phyloP scores from a whole-genome alignment of 1,140 invertebrate genomes.

The Calycopis cecrops region DNA sequence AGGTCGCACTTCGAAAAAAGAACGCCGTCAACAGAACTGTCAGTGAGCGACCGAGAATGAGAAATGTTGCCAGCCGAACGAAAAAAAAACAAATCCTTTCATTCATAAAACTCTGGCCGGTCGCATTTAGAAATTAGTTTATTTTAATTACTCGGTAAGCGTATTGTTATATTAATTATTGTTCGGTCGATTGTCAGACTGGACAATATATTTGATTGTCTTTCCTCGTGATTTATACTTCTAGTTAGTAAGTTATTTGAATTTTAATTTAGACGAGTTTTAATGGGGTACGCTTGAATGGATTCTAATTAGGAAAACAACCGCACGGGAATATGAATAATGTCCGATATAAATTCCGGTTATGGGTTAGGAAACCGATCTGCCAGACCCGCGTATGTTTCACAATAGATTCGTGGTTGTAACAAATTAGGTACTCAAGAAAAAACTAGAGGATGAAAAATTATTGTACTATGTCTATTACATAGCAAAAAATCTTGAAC shows the following conservation, averaged over 20 bases:
- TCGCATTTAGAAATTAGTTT: slow-evolving; percentile 70
- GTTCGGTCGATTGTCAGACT: slow-evolving; percentile 36
- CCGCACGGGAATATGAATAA: slow-evolving; percentile 56
- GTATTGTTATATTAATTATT: slow-evolving; percentile 71
- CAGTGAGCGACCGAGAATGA: slow-evolving; percentile 62
- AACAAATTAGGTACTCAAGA: slow-evolving; percentile 59
- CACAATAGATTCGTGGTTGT: slow-evolving; percentile 52
- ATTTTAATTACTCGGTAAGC: slow-evolving; percentile 68
- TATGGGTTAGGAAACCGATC: slow-evolving; percentile 55
- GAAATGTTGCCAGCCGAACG: slow-evolving; percentile 59
- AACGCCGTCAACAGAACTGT: slow-evolving; percentile 60
- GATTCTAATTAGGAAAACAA: slow-evolving; percentile 73
- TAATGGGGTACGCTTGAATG: slow-evolving; percentile 71
- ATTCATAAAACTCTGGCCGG: slow-evolving; percentile 61
- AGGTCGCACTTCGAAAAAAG: slow-evolving; percentile 64
- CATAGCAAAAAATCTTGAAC: background rate
- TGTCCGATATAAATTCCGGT: slow-evolving; percentile 67
- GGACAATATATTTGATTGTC: slow-evolving; percentile 74
- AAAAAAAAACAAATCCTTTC: slow-evolving; percentile 43
- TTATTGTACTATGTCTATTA: slow-evolving; percentile 26
- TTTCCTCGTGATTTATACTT: slow-evolving; percentile 67
- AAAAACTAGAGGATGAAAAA: slow-evolving; percentile 50
- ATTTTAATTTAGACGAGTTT: slow-evolving; percentile 73
- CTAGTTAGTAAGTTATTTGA: slow-evolving; percentile 74
- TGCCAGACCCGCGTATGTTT: slow-evolving; percentile 38